A percentile compares a stretch with the other conserved stretches of the same genome.
Evolutionary conservation across 2,888 invertebrate genomes (phyloP).

Genomic region (Macaria liturata): DNA sequence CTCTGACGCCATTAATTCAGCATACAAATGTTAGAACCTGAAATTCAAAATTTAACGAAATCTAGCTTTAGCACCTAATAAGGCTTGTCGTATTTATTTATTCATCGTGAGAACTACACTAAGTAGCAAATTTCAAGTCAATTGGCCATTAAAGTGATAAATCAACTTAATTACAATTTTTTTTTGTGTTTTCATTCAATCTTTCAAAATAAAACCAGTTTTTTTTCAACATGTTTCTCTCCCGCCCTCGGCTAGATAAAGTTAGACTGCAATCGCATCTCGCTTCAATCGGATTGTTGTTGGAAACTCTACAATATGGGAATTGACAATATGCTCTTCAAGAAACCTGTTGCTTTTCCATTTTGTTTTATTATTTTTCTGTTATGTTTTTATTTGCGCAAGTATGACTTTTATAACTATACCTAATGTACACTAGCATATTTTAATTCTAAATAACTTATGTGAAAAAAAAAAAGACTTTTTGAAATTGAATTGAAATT

Average conservation of each 20-base stretch:
- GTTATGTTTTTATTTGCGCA: too few relatives aligned
- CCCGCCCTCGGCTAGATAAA: conserved; percentile 35
- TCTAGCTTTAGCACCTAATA: neutral
- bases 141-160: neutral
- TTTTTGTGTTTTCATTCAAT: too few relatives aligned
- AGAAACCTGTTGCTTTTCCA: conserved; percentile 58
- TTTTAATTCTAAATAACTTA: too few relatives aligned
- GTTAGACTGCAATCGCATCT: conserved; percentile 51
- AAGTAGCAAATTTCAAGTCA: neutral
- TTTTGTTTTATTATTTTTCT: conserved; percentile 30
- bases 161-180: neutral
- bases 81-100: neutral
- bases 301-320: conserved; percentile 58
- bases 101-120: neutral
- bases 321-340: conserved; percentile 60
- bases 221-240: neutral
- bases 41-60: too few relatives aligned
- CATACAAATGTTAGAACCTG: too few relatives aligned
- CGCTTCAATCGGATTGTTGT: conserved; percentile 54
- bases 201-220: neutral
- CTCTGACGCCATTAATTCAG: too few relatives aligned
- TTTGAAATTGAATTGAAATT: too few relatives aligned
- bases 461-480: too few relatives aligned
- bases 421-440: too few relatives aligned
- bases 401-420: too few relatives aligned